Evolutionary conservation across 1,140 invertebrate genomes (phyloP), one percentile per base, ranked within the genome.

Genomic region (Centruroides sculpturatus): DNA sequence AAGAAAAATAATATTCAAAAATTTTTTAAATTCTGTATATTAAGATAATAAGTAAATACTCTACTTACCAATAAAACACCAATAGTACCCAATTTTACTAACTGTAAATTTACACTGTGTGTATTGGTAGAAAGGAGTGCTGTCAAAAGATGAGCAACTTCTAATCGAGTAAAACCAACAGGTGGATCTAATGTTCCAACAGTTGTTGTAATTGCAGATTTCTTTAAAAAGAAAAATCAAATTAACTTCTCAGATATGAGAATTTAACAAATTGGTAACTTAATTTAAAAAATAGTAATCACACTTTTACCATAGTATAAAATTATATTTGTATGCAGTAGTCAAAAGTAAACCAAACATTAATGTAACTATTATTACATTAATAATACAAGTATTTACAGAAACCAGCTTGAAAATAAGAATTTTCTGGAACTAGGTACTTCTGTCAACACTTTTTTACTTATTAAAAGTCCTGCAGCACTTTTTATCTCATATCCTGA

Each of bases 131-230:
- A 73, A 55, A 90, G 76, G 56, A 91, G 74, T 13, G 81, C 79
- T 49, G 82, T 78, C 60, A 90, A 74, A 61, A 92, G 74, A 71
- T 83, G 83, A 51, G 85, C 79, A 59, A 89, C 81, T 70, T 85
- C 81, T 65, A 92, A 75, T 51, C 89, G 76, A 41, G 84, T 83
- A 70, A 82, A 83, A 46, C 87, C 87, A 68, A 90, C 76, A 47
- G 87, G 86, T 57, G 82, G 81, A 65, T 85, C 80, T 68, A 89
- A 72, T 51, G 75, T 57, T 57, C 82, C 84, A 61, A 78, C 75
- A 35, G 83, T 84, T 55, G 83, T 83, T 68, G 77, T 77, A 63
- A 87, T 80, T 47, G 80, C 66, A 64, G 74, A 69, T 76, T 80
- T 81, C 80, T 23, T 23, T 82, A 59, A 48, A 70, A 57, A 55